Percentiles rank a stretch among this genome's conserved stretches.
Conservation (phyloP, 2,797 vertebrate species). For the Vultur gryphus region DNA sequence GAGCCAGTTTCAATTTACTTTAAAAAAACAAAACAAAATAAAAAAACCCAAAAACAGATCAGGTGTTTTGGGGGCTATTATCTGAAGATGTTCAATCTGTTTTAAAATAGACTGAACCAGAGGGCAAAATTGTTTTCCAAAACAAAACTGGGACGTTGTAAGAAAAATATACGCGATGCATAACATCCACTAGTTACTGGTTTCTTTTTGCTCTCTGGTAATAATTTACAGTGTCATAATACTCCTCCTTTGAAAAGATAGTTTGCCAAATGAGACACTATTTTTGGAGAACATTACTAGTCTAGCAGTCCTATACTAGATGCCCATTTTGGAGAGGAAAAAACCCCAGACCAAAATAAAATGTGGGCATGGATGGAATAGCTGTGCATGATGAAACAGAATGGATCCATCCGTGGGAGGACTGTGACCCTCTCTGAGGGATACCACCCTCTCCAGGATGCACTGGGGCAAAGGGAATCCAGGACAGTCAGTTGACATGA, state of each 20-base stretch:
- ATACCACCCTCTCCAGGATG: background rate
- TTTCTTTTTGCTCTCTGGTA: background rate
- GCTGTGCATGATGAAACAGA: background rate
- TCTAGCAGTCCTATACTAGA: background rate
- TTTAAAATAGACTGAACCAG: background rate
- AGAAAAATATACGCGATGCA: background rate
- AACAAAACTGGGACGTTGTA: background rate
- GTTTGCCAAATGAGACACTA: background rate
- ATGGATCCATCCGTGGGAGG: background rate
- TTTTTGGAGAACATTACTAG: background rate
- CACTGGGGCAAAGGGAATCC: background rate
- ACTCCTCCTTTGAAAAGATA: background rate
- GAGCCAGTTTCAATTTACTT: background rate
- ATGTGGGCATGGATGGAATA: background rate
- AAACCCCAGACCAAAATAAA: background rate
- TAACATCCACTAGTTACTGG: background rate
- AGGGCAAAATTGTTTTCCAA: background rate
- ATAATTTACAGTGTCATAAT: background rate
- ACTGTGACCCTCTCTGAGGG: background rate
- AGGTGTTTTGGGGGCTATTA: background rate
- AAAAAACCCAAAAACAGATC: background rate
- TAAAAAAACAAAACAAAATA: background rate
- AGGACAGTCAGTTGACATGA: background rate
- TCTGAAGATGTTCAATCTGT: background rate
- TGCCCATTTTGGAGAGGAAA: background rate